Percentiles rank a stretch among this genome's conserved stretches.
phyloP scores from a whole-genome alignment of 2,797 vertebrate genomes.

The Chloroceryle amazona region DNA sequence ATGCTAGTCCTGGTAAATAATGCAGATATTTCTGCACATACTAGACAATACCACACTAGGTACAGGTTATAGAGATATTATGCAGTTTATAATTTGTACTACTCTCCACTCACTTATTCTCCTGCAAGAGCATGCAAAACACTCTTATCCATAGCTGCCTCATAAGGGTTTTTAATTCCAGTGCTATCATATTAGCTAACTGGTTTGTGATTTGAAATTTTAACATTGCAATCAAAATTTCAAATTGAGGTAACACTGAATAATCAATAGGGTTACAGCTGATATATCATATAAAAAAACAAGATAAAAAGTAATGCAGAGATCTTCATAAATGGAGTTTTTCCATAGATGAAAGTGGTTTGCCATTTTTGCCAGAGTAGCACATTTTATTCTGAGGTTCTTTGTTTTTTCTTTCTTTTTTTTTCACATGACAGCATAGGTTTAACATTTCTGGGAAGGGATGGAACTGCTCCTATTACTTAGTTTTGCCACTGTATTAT shows the following conservation, averaged over 20 bases:
- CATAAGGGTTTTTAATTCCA: fast-evolving
- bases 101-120: not conserved
- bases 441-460: not conserved
- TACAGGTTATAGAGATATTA: not conserved
- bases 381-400: not conserved
- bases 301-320: not conserved
- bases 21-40: not conserved
- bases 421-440: not conserved
- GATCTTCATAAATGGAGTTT: not conserved
- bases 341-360: not conserved
- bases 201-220: not conserved
- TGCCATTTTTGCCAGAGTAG: not conserved
- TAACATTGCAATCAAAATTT: not conserved
- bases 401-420: not conserved
- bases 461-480: not conserved
- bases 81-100: not conserved
- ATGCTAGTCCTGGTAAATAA: not conserved
- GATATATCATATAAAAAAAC: not conserved
- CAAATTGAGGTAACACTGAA: not conserved
- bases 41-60: not conserved
- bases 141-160: not conserved
- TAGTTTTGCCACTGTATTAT: not conserved
- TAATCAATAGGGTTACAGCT: not conserved
- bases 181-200: not conserved
- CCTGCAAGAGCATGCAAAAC: not conserved